phyloP scores from a whole-genome alignment of 1,140 invertebrate species.

The Caerostris extrusa region DNA sequence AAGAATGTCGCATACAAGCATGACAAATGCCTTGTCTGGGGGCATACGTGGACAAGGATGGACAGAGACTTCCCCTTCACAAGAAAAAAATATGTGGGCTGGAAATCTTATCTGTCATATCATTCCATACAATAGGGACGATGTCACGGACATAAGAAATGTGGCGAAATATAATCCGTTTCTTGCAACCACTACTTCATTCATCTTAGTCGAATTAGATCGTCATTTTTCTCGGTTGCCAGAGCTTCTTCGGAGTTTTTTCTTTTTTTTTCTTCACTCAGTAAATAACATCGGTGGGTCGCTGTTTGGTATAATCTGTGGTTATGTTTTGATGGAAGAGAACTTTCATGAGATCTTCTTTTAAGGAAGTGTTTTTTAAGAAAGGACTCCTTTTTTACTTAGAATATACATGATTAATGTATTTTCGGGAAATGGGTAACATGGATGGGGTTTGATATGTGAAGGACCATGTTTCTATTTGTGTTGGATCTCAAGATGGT shows the following conservation, averaged over 20 bases:
- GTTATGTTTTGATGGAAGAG: constrained; percentile 5
- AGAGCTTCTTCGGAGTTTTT: too few species aligned
- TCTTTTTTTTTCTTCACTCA: not conserved
- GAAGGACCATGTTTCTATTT: too few species aligned
- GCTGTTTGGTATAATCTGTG: not conserved
- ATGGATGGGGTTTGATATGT: too few species aligned
- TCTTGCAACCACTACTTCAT: constrained; percentile 21
- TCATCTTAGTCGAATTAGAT: constrained; percentile 33
- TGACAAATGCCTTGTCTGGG: constrained; percentile 11
- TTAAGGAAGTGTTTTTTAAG: not conserved
- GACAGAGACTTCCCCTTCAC: not conserved
- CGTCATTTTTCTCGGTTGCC: not conserved
- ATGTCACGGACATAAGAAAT: not conserved
- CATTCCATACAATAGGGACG: not conserved
- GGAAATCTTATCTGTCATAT: constrained; percentile 48
- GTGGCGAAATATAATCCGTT: constrained; percentile 47
- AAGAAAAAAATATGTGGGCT: not conserved
- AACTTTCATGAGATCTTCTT: not conserved
- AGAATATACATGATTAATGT: not conserved
- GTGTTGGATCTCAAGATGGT: too few species aligned
- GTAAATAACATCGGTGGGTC: not conserved
- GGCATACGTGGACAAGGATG: not conserved
- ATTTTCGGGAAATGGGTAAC: too few species aligned
- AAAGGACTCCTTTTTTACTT: not conserved
- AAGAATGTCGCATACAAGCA: not conserved